These are phyloP conservation scores for Peromyscus attwateri DNA, from an alignment of 2,797 vertebrate genomes.

Conservation along the genomic window DNA sequence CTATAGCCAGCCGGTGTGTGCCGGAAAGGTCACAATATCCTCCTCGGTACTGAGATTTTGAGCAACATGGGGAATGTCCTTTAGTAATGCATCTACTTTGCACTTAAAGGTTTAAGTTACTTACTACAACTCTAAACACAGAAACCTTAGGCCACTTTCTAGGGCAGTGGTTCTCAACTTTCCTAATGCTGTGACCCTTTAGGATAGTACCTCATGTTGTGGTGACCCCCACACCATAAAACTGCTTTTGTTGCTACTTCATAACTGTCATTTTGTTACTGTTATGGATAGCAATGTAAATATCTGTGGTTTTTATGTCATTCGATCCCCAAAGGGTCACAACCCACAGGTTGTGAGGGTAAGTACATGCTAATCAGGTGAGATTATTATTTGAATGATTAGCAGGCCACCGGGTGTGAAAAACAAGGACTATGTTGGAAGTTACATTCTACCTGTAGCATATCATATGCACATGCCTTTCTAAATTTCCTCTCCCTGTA, in stretches of 20 bases:
- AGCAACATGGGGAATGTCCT: background rate
- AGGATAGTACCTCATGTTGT: background rate
- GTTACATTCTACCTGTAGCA: background rate
- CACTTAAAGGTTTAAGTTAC: background rate
- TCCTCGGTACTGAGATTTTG: conserved; percentile 50
- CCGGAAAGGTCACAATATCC: conserved; percentile 52
- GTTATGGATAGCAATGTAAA: background rate
- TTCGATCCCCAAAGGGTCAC: background rate
- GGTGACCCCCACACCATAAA: background rate
- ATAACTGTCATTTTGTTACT: background rate
- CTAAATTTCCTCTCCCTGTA: background rate
- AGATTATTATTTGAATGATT: conserved; percentile 9
- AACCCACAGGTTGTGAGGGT: background rate
- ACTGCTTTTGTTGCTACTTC: background rate
- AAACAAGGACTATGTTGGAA: background rate
- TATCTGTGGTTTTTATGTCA: background rate
- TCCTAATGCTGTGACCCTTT: background rate
- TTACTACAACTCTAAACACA: background rate
- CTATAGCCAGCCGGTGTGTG: conserved; percentile 14
- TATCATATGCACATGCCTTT: background rate
- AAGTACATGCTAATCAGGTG: conserved; percentile 11
- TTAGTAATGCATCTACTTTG: fast-evolving
- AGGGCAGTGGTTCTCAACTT: background rate
- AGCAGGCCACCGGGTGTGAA: background rate
- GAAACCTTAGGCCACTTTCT: background rate